These are phyloP conservation scores for Coelopa frigida DNA, from an alignment of 1,140 invertebrate species.

Conservation along the genomic window DNA sequence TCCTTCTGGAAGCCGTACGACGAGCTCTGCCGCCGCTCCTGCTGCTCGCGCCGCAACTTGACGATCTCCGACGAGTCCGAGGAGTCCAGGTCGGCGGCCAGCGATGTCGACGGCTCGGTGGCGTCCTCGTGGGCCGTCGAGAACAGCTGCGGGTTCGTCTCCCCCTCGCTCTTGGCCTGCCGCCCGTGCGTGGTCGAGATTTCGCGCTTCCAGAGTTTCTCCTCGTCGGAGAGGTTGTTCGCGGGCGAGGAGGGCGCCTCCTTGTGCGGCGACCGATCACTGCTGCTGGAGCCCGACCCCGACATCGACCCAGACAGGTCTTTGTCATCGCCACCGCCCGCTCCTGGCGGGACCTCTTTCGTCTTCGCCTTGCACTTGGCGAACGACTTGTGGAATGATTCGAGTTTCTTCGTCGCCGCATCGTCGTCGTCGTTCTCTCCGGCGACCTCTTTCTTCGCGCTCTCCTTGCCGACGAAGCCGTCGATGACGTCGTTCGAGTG, in stretches of 20 bases:
- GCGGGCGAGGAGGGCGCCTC: constrained; percentile 18
- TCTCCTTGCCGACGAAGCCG: too few species aligned
- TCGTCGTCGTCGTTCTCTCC: constrained; percentile 6
- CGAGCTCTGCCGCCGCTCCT: constrained; percentile 52
- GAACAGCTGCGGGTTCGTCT: constrained; percentile 1
- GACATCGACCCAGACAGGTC: too few species aligned
- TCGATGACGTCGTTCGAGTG: constrained; percentile 5
- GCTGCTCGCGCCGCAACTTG: constrained; percentile 49
- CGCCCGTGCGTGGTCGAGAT: not conserved
- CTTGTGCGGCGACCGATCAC: constrained; percentile 17
- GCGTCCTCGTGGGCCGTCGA: constrained; percentile 11
- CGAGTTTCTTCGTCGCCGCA: constrained; percentile 27
- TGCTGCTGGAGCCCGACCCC: constrained; percentile 19
- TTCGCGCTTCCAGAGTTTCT: constrained; percentile 42
- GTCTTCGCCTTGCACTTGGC: constrained; percentile 31
- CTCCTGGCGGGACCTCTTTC: constrained; percentile 2
- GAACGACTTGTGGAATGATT: constrained; percentile 41
- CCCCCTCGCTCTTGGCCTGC: not conserved
- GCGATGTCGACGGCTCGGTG: constrained; percentile 17
- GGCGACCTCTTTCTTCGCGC: too few species aligned
- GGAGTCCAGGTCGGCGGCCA: constrained; percentile 22
- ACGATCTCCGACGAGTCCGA: constrained; percentile 43
- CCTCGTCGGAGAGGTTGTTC: constrained; percentile 45
- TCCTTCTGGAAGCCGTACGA: constrained; percentile 46
- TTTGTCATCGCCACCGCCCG: too few species aligned